These are phyloP conservation scores for Mesochorus sp. DNA, from an alignment of 2,888 invertebrate species.

Conservation along the genomic window DNA sequence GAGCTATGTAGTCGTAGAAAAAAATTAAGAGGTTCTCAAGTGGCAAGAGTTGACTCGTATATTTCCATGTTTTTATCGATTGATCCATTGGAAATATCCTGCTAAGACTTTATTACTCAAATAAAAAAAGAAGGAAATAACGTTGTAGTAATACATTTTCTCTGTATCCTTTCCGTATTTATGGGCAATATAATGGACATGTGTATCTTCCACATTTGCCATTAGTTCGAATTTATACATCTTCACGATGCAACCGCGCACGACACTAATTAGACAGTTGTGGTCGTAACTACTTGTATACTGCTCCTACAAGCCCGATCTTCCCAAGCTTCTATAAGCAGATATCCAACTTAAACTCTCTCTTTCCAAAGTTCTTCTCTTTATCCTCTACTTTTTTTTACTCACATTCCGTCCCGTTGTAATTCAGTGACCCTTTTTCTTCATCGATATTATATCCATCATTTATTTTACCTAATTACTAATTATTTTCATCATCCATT, in stretches of 20 bases:
- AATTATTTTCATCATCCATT: too few species aligned
- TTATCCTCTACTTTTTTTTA: background rate
- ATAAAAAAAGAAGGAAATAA: background rate
- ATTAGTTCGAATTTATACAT: background rate
- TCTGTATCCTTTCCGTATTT: background rate
- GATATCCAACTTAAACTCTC: background rate
- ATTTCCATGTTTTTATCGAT: too few species aligned
- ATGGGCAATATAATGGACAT: slow-evolving; percentile 3
- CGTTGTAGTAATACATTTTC: background rate
- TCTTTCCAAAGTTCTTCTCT: background rate
- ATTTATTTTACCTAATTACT: too few species aligned
- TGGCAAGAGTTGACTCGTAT: too few species aligned
- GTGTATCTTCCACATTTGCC: slow-evolving; percentile 5
- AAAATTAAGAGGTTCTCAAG: too few species aligned
- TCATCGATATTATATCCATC: too few species aligned
- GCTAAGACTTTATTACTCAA: too few species aligned
- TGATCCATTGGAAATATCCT: too few species aligned
- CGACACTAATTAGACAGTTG: slow-evolving; percentile 37
- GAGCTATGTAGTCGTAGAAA: too few species aligned
- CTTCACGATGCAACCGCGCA: background rate
- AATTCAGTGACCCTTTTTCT: too few species aligned
- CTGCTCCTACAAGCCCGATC: slow-evolving; percentile 20
- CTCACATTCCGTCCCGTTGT: too few species aligned
- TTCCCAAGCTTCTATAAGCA: background rate
- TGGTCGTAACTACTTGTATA: background rate